Conservation (phyloP, 2,888 invertebrate species). For the Papilio gigon region DNA sequence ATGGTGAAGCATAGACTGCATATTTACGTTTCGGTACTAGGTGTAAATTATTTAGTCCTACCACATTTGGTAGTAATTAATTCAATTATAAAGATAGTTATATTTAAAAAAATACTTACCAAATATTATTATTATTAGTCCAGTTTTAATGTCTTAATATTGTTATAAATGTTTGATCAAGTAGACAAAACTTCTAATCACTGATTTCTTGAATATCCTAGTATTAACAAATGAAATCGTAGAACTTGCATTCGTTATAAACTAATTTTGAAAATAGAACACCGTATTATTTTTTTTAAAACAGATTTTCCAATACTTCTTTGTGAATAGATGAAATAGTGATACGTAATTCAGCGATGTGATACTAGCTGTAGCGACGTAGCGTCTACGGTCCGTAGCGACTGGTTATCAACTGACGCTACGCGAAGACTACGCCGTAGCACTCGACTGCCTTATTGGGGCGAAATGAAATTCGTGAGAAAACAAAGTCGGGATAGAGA, state of each 20-base stretch:
- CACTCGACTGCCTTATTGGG: conserved; percentile 41
- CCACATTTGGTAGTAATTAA: too few relatives aligned
- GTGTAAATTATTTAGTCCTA: too few relatives aligned
- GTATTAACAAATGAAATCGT: conserved; percentile 3
- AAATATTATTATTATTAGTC: neutral
- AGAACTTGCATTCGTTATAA: neutral
- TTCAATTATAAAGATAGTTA: neutral
- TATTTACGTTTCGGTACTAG: too few relatives aligned
- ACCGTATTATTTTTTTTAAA: neutral
- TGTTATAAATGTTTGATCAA: neutral
- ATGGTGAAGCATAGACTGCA: too few relatives aligned
- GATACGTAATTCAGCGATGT: conserved; percentile 13
- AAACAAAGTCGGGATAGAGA: conserved; percentile 37
- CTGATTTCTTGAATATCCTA: neutral
- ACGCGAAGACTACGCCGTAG: conserved; percentile 63
- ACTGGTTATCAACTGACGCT: conserved; percentile 67
- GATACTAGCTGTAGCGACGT: conserved; percentile 44
- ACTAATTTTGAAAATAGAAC: neutral
- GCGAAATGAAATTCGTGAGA: conserved; percentile 41
- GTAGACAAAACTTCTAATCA: neutral
- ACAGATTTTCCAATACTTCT: neutral
- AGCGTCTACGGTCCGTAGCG: conserved; percentile 64
- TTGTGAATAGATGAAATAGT: neutral
- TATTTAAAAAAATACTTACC: neutral
- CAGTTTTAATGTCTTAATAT: neutral